Percentiles rank a stretch among this genome's conserved stretches.
These are phyloP conservation scores for Saguinus imperator DNA, from an alignment of 2,113 vertebrate species.

Conservation along the genomic window DNA sequence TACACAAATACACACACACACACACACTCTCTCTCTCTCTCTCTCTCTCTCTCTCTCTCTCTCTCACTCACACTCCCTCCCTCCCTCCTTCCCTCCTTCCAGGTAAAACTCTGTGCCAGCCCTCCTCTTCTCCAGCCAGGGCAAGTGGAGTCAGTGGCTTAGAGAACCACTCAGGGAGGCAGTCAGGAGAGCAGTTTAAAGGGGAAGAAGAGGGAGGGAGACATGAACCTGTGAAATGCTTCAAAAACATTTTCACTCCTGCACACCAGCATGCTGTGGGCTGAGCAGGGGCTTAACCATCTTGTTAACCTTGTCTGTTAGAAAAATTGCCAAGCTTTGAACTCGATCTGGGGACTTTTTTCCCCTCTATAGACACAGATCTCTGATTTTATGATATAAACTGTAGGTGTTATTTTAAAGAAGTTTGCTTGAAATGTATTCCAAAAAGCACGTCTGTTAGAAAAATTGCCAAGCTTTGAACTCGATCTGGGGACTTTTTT, in stretches of 20 bases:
- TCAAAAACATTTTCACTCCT: not conserved
- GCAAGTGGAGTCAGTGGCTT: not conserved
- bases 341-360: not conserved
- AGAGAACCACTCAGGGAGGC: not conserved
- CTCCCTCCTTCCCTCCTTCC: too few species aligned
- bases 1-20: too few species aligned
- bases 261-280: not conserved
- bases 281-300: not conserved
- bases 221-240: not conserved
- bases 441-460: not conserved
- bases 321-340: conserved; percentile 25
- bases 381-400: not conserved
- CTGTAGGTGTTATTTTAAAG: not conserved
- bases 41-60: too few species aligned
- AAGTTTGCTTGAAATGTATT: not conserved
- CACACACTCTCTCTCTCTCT: too few species aligned
- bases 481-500: not conserved
- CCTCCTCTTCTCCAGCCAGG: not conserved
- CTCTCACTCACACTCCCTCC: too few species aligned
- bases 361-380: not conserved
- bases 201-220: not conserved
- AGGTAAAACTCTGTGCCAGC: not conserved
- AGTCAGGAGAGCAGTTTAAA: not conserved
- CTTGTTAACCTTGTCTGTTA: conserved; percentile 26
- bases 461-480: conserved; percentile 17